Percentiles rank a stretch among this genome's conserved stretches.
Conservation (phyloP, 2,888 invertebrate species). For the Rhaphigaster nebulosa region DNA sequence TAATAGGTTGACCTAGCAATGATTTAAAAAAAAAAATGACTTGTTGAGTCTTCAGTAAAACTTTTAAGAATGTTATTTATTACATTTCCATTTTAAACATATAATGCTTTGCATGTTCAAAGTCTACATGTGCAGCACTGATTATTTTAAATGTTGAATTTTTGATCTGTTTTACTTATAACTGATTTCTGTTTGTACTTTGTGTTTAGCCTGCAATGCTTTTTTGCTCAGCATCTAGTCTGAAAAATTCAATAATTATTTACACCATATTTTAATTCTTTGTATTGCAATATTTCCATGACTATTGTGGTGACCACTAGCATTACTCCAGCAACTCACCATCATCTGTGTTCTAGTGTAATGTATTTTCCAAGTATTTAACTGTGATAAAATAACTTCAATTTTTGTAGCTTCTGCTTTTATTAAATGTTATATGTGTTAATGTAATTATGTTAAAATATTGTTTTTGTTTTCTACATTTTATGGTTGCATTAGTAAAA, state of each 20-base stretch:
- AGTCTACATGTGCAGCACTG: background rate
- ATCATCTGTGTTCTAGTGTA: background rate
- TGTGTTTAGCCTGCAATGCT: background rate
- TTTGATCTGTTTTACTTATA: background rate
- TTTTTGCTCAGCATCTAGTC: background rate
- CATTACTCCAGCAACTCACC: background rate
- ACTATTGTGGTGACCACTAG: background rate
- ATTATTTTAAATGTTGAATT: constrained; percentile 5
- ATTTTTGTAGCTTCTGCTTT: background rate
- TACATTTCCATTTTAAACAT: constrained; percentile 13
- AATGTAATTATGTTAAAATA: background rate
- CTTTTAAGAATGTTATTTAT: background rate
- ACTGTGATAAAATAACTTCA: constrained; percentile 53
- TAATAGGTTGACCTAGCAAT: background rate
- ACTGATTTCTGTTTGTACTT: background rate
- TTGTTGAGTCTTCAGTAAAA: background rate
- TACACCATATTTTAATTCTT: background rate
- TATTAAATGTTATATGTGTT: background rate
- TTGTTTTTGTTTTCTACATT: background rate
- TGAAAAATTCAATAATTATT: background rate
- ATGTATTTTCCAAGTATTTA: constrained; percentile 27
- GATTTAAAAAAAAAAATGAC: background rate
- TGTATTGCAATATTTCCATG: constrained; percentile 15
- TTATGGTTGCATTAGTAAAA: background rate
- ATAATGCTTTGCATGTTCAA: background rate